Evolutionary conservation across 2,113 vertebrate species (phyloP), one percentile per base, ranked within the genome.

Genomic region (Acinonyx jubatus): DNA sequence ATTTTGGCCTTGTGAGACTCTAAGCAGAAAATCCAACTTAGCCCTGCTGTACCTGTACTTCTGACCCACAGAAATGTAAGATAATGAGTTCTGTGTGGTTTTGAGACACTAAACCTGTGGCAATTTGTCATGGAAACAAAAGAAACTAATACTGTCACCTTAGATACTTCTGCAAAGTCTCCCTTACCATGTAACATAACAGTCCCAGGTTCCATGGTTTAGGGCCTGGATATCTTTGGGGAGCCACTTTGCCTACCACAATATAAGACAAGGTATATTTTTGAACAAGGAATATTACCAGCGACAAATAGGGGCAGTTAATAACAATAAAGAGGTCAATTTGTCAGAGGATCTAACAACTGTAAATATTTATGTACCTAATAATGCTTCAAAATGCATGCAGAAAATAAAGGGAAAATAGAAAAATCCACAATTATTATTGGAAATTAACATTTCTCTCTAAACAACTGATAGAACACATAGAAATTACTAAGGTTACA

Each of bases 401-500:
- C n/a, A 29, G 45, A 78, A 94, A 69, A 69, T 50, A 74, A 92
- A 92, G 68, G 15, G 78, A 12, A 83, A 94, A 82, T 10, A 41
- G 33, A 94, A 94, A 91, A 74, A 66, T 66, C 25, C 11, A 88
- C 15, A 84, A 74, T 81, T 92, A 80, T 65, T 65, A 76, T n/a
- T 82, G 33, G 48, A 82, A 87, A 94, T 82, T n/a, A 76, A 78
- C 61, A 95, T 21, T 82, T 50, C 2, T 86, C 21, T 71, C 57
- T 94, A 74, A 91, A 41, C 69, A 87, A 84, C 36, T 81, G 66
- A 48, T 8, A 38, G 31, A 91, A 87, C 14, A 71, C 11, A 66
- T 4, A 55, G 23, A 90, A 91, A 94, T 82, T 74, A 82, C 48
- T 87, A 74, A 93, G 73, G 73, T 21, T 38, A 93, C 71, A 95